Base-by-base conservation (phyloP, 2,888 invertebrate genomes). In the Drosophila niveifrons region DNA sequence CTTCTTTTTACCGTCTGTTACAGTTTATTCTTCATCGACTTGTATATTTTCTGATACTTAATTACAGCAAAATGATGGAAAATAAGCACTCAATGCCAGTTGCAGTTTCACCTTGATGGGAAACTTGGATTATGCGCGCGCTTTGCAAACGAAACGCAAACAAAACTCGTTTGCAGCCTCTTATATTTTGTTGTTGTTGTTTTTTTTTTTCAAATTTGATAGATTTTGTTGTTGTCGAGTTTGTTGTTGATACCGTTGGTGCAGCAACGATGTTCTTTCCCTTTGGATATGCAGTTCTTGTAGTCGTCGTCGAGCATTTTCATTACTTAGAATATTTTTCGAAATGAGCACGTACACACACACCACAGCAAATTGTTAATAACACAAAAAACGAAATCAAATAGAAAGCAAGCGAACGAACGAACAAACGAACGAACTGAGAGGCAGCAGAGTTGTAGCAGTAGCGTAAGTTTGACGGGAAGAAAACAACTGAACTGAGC, bases 311-410 rank as follows among this genome's bases (percentile, higher is more conserved):
- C 57, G 39, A 68, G 61, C 83, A 79, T 79, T 79, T 76, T 76
- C 50, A 36, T 62, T 59, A 23, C 23, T 23, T 23, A 66, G 64
- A 72, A 77, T 72, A 56, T 75, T 68, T 68, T 78, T 71, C 48
- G 15, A 66, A 79, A 64, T 58, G 72, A 75, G 84, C 82, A 75
- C 82, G 64, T 65, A 75, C 78, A 80, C 86, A 72, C 72, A 84
- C 72, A 78, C 89, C 59, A 72, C 58, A 68, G 65, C 66, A 82
- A 67, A 88, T 72, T 89, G 88, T 80, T 85, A 88, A 88, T 82
- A 83, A 84, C 88, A 83, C 81, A 81, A 84, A 88, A 85, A 85
- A 82, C 86, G 80, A 82, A 88, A 83, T 78, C 80, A 89, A 83
- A 83, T 89, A 88, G 82, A 83, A 83, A 83, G 82, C 82, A 82